Evolutionary conservation across 2,888 invertebrate species (phyloP).

Genomic region (Julus scanicus): DNA sequence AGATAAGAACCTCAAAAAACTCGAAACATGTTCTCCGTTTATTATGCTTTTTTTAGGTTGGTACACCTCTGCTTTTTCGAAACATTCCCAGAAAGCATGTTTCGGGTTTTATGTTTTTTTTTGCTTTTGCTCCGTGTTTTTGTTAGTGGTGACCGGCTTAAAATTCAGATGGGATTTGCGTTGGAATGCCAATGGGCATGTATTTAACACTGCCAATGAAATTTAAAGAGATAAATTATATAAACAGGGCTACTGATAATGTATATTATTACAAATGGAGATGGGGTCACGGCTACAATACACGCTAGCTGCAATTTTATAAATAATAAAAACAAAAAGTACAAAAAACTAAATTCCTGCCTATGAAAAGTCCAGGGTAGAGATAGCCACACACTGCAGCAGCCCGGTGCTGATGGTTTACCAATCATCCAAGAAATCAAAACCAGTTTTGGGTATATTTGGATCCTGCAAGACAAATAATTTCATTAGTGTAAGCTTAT

Average conservation of each 20-base stretch:
- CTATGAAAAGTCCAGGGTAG: neutral
- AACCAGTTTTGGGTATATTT: conserved; percentile 71
- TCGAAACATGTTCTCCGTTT: no score
- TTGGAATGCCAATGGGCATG: neutral
- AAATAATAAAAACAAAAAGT: neutral
- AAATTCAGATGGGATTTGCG: neutral
- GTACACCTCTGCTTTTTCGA: no score
- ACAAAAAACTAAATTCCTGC: neutral
- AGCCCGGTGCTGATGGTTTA: conserved; percentile 62
- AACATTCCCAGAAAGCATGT: no score
- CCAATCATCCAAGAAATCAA: conserved; percentile 72
- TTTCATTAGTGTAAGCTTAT: neutral
- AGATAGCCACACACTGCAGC: neutral
- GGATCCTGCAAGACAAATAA: conserved; percentile 57
- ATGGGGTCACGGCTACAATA: neutral
- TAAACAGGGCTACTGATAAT: neutral
- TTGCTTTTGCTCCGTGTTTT: no score
- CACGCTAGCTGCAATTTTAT: neutral
- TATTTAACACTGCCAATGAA: neutral
- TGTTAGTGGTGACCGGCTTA: no score
- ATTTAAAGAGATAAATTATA: neutral
- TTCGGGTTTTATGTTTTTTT: no score
- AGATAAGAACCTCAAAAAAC: no score
- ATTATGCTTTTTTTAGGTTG: no score
- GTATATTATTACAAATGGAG: neutral